Base-by-base conservation (phyloP, 2,113 vertebrate species). In the Zosterops hypoxanthus region DNA sequence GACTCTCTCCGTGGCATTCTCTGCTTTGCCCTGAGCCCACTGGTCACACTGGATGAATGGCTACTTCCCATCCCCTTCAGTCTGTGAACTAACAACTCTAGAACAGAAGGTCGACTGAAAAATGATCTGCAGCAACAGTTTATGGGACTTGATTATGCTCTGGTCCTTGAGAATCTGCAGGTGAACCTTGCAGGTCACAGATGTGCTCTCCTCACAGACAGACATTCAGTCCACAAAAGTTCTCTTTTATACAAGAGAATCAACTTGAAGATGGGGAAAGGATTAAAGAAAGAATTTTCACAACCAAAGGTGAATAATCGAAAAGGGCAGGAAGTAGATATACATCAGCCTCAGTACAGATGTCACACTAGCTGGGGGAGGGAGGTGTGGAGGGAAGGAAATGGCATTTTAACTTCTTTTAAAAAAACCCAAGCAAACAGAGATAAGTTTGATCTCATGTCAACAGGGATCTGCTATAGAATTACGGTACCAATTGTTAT, bases 391-490 rank as follows among this genome's bases (percentile, higher is more conserved):
- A 52, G 18, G 33, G 26, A 52, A 44, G 24, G 34, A 52, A 53
- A 2, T 10, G 50, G 22, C 33, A 70, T 81, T 77, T 72, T 46
- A 57, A 33, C 69, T 91, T 86, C 39, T 65, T 65, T 84, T 10
- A 3, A 49, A 69, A 81, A 70, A 19, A 3, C 1, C 2, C 21
- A 72, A 63, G 25, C 21, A 53, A 77, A 63, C 5, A 5, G 69
- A 82, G 6, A 14, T 19, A 78, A 87, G 16, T 20, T 82, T 60
- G 39, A 46, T 65, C 13, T 52, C 19, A 18, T 8, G 11, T 28
- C 36, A 53, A 5, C 0, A 86, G 28, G 5, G 31, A 47, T 53
- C n/a, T 77, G 46, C n/a, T 24, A 59, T 0, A 53, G 24, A n/a
- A 31, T 80, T 65, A 60, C 25, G 20, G 29, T 29, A 57, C 5